Conservation (phyloP, 2,113 vertebrate species). For the Budorcas taxicolor region DNA sequence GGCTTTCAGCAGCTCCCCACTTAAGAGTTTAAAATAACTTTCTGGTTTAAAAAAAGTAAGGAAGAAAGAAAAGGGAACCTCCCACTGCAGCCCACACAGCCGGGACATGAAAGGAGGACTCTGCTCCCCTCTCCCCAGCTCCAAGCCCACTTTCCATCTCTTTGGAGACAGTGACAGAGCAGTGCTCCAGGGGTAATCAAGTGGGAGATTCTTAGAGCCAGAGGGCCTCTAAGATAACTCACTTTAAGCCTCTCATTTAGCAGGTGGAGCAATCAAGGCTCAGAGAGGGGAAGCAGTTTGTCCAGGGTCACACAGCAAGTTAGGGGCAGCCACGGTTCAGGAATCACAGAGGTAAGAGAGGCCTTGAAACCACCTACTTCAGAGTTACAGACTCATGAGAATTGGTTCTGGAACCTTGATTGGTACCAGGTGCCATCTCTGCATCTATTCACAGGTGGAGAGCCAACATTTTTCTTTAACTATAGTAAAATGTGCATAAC, state of each 20-base stretch:
- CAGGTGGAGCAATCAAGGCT: background rate
- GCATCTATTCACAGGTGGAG: background rate
- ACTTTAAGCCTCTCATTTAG: background rate
- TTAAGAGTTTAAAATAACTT: constrained; percentile 63
- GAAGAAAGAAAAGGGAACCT: constrained; percentile 11
- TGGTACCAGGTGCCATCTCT: background rate
- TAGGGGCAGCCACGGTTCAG: background rate
- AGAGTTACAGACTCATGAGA: background rate
- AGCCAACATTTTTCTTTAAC: background rate
- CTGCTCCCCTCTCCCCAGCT: background rate
- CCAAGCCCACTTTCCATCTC: background rate
- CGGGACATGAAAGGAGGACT: background rate
- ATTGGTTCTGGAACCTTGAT: background rate
- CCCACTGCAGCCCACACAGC: constrained; percentile 17
- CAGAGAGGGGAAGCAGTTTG: background rate
- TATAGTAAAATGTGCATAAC: background rate
- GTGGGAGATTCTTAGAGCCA: background rate
- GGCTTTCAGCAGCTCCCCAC: constrained; percentile 52
- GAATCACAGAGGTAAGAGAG: background rate
- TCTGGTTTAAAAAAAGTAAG: background rate
- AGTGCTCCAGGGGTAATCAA: background rate
- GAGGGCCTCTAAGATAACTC: background rate
- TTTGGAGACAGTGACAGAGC: background rate
- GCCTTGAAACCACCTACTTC: background rate
- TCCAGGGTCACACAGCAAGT: background rate